A percentile compares a stretch with the other conserved stretches of the same genome.
phyloP scores from a whole-genome alignment of 2,888 invertebrate species.

The Drosophila phalerata region DNA sequence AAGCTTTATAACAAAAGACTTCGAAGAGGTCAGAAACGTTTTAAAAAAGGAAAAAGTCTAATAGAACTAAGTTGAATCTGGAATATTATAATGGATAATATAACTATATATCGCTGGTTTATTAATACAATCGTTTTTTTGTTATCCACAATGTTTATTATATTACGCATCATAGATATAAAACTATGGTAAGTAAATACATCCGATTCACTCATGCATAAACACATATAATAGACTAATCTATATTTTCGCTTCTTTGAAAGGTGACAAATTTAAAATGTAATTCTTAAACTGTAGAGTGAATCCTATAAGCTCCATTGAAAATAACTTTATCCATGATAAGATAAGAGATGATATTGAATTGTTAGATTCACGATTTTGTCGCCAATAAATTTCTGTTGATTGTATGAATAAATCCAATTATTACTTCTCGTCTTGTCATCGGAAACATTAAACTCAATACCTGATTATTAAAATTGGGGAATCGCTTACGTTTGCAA shows the following conservation, averaged over 20 bases:
- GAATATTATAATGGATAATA: conserved; percentile 8
- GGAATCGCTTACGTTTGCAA: conserved; percentile 7
- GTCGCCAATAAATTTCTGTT: not conserved
- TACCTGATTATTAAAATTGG: not conserved
- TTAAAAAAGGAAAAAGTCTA: too few species aligned
- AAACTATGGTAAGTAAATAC: not conserved
- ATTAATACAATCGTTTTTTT: conserved; percentile 18
- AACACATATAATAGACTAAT: not conserved
- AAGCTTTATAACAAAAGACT: too few species aligned
- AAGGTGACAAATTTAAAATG: not conserved
- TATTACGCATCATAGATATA: not conserved
- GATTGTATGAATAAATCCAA: not conserved
- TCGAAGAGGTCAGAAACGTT: not conserved
- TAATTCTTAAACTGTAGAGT: not conserved
- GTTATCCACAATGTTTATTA: not conserved
- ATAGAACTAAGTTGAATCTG: not conserved
- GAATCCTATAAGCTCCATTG: not conserved
- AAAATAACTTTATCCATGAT: not conserved
- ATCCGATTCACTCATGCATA: too few species aligned
- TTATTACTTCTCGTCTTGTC: not conserved
- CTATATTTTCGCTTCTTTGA: not conserved
- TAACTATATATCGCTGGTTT: conserved; percentile 9
- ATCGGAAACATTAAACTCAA: not conserved
- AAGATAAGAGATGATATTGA: too few species aligned
- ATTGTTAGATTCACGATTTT: too few species aligned